Evolutionary conservation across 2,113 vertebrate species (phyloP).

Genomic region (Porphyrio hochstetteri): DNA sequence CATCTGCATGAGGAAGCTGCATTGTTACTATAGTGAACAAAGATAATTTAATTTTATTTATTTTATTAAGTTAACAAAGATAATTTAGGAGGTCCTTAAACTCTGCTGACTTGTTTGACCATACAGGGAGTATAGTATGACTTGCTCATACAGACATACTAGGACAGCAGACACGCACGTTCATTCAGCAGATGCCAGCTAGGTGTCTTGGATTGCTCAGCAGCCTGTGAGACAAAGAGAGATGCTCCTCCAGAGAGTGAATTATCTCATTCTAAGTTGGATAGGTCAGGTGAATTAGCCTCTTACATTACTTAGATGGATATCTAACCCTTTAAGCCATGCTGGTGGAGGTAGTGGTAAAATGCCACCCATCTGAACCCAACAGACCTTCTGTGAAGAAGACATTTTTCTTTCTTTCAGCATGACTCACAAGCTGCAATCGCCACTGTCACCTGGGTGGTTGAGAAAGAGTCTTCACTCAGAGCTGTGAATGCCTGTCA

Average conservation of each 20-base stretch:
- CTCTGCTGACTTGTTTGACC: background rate
- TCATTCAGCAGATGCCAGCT: background rate
- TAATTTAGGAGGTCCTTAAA: background rate
- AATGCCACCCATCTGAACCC: background rate
- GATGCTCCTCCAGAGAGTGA: background rate
- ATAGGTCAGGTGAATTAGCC: background rate
- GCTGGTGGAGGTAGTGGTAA: background rate
- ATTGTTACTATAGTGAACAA: background rate
- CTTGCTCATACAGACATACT: background rate
- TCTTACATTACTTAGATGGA: background rate
- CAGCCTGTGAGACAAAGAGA: background rate
- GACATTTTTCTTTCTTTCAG: background rate
- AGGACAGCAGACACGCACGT: accelerated
- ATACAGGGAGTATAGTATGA: background rate
- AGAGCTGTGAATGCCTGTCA: background rate
- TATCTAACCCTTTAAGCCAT: background rate
- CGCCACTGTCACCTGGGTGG: background rate
- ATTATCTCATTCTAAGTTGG: background rate
- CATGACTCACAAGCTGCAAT: background rate
- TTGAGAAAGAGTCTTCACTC: background rate
- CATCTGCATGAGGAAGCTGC: background rate
- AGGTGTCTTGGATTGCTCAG: background rate
- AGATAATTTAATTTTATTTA: background rate
- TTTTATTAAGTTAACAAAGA: background rate
- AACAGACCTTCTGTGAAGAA: background rate